Evolutionary conservation across 2,888 invertebrate genomes (phyloP).

Genomic region (Netelia inedita): DNA sequence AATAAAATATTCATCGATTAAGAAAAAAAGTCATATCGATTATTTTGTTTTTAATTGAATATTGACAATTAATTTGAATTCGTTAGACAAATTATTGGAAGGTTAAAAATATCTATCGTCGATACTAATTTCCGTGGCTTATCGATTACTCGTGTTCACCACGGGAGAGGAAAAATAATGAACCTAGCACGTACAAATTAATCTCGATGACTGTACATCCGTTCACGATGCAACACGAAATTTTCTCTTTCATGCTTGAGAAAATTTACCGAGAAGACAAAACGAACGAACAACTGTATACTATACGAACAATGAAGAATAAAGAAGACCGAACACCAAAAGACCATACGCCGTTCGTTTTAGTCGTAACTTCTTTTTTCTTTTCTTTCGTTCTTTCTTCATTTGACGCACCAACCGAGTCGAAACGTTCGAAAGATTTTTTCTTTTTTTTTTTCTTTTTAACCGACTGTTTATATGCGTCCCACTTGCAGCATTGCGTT

Average conservation of each 20-base stretch:
- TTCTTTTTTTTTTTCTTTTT: not conserved
- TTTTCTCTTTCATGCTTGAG: conserved; percentile 51
- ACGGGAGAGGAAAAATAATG: conserved; percentile 9
- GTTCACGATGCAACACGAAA: conserved; percentile 13
- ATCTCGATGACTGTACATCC: conserved; percentile 50
- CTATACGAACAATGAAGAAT: conserved; percentile 16
- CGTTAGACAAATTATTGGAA: too few species aligned
- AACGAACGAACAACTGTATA: not conserved
- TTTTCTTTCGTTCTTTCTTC: conserved; percentile 7
- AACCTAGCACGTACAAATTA: conserved; percentile 20
- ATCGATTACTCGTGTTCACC: not conserved
- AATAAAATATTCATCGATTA: too few species aligned
- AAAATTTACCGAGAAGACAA: conserved; percentile 4
- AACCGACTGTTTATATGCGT: not conserved
- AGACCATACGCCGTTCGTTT: conserved; percentile 34
- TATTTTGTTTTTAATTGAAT: not conserved
- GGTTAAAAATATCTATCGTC: too few species aligned
- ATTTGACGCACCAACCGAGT: conserved; percentile 16
- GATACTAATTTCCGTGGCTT: too few species aligned
- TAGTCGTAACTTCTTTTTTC: not conserved
- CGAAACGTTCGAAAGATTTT: not conserved
- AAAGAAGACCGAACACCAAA: conserved; percentile 3
- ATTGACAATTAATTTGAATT: too few species aligned
- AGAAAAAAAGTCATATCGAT: too few species aligned
- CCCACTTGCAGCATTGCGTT: conserved; percentile 11